Conservation (phyloP, 2,113 vertebrate species). For the Myotis davidii region DNA sequence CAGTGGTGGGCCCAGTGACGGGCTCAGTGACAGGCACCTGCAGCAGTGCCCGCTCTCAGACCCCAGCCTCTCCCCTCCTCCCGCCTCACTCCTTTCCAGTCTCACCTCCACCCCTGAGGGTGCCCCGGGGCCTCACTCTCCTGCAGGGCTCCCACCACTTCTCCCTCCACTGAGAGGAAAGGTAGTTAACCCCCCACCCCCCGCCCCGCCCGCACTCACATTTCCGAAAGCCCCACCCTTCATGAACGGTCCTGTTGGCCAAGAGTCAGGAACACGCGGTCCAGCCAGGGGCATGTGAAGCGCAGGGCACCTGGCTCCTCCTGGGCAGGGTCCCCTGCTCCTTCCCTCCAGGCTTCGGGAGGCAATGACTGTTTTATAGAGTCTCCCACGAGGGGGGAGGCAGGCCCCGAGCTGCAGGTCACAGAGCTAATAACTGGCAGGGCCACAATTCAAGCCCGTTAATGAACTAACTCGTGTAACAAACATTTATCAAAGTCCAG, state of each 20-base stretch:
- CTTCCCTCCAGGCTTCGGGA: neutral
- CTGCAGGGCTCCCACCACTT: neutral
- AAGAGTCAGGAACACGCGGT: neutral
- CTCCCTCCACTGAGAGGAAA: neutral
- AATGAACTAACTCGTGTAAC: neutral
- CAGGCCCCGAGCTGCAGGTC: neutral
- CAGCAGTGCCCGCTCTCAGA: rapidly evolving
- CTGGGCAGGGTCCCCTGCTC: rapidly evolving
- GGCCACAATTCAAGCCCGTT: neutral
- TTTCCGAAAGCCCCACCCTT: neutral
- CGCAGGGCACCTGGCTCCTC: neutral
- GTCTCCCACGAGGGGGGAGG: neutral
- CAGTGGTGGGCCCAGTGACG: neutral
- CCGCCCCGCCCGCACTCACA: neutral
- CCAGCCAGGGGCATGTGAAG: neutral
- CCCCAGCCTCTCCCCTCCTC: neutral
- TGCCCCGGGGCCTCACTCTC: too few species aligned
- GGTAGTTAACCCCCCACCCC: conserved; percentile 59
- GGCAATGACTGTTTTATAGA: rapidly evolving
- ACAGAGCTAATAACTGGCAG: neutral
- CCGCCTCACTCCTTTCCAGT: neutral
- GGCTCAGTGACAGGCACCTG: rapidly evolving
- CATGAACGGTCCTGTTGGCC: conserved; percentile 53
- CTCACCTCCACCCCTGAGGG: neutral
- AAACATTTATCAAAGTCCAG: neutral